phyloP scores from a whole-genome alignment of 2,888 invertebrate genomes.

The Himalopsyche japonica region DNA sequence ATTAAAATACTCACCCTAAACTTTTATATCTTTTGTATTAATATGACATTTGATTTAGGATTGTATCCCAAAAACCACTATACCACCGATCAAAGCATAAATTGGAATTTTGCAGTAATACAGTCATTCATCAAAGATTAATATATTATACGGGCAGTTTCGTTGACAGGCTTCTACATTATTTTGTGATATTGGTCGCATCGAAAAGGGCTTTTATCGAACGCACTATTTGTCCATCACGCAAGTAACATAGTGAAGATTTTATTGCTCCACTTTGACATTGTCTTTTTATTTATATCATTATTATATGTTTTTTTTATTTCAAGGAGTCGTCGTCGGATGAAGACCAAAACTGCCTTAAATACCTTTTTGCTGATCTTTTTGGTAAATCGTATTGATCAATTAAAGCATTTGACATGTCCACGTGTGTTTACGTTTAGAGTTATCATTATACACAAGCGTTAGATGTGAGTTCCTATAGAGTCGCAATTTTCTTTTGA shows the following conservation, averaged over 20 bases:
- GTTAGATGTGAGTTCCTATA: constrained; percentile 37
- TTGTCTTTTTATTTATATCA: constrained; percentile 40
- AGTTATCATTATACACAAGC: constrained; percentile 19
- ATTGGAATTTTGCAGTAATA: background rate
- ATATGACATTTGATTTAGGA: background rate
- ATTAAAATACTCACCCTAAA: background rate
- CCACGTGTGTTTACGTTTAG: constrained; percentile 33
- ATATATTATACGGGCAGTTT: background rate
- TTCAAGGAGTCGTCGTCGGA: constrained; percentile 48
- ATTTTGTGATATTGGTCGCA: background rate
- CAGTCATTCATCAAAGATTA: background rate
- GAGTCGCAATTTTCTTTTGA: constrained; percentile 31
- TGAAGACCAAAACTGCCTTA: constrained; percentile 69
- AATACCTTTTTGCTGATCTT: constrained; percentile 70
- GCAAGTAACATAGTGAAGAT: background rate
- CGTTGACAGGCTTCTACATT: background rate
- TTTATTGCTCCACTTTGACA: background rate
- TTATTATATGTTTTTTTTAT: constrained; percentile 34
- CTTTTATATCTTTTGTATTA: background rate
- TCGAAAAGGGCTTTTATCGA: background rate
- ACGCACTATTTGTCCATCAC: background rate
- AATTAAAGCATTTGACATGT: constrained; percentile 25
- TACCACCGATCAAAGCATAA: background rate
- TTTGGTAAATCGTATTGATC: constrained; percentile 58
- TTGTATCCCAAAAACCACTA: constrained; percentile 6